Evolutionary conservation across 2,797 vertebrate genomes (phyloP).

Genomic region (Eulemur albifrons): DNA sequence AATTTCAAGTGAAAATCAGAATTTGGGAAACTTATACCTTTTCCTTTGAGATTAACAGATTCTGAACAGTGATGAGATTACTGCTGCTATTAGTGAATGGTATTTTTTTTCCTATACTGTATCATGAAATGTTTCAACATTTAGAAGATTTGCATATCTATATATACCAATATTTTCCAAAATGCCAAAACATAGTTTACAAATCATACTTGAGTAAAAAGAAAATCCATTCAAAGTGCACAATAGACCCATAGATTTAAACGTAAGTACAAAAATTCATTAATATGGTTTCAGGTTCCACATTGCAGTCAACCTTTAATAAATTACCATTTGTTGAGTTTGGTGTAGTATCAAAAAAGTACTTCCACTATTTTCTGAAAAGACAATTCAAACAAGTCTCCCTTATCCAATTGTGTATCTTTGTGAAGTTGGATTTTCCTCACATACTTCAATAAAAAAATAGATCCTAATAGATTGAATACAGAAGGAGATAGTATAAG

Average conservation of each 20-base stretch:
- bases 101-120: not conserved
- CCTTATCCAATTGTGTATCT: not conserved
- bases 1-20: not conserved
- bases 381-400: not conserved
- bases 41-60: not conserved
- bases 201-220: not conserved
- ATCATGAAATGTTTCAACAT: not conserved
- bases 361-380: not conserved
- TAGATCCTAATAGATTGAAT: not conserved
- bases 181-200: not conserved
- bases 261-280: not conserved
- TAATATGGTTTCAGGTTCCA: not conserved
- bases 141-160: not conserved
- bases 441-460: not conserved
- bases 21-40: not conserved
- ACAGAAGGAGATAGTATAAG: not conserved
- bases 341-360: not conserved
- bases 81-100: not conserved
- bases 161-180: not conserved
- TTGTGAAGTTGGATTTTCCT: not conserved
- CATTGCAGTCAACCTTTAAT: not conserved
- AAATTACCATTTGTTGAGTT: not conserved
- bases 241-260: not conserved
- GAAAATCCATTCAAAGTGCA: not conserved
- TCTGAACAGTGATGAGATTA: not conserved